These are phyloP conservation scores for Drosophila pectinifera DNA, from an alignment of 1,140 invertebrate genomes.

Conservation along the genomic window DNA sequence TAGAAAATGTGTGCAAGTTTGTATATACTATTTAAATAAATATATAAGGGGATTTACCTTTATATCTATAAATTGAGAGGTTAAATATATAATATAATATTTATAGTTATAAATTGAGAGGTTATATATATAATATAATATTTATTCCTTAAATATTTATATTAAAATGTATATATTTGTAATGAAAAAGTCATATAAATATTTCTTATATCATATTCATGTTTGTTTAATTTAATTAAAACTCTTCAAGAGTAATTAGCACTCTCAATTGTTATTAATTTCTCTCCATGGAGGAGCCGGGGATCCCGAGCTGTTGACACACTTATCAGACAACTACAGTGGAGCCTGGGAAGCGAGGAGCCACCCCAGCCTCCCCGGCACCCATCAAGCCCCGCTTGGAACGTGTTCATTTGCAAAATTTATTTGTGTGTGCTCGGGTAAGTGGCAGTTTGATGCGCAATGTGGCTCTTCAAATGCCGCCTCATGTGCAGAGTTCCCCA, in stretches of 20 bases:
- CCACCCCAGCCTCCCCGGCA: neutral
- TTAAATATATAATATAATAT: too few relatives aligned
- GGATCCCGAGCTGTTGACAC: slow-evolving; percentile 71
- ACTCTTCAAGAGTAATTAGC: too few relatives aligned
- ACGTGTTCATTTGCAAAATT: slow-evolving; percentile 84
- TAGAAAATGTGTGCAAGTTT: neutral
- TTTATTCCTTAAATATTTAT: neutral
- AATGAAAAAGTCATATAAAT: too few relatives aligned
- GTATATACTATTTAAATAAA: neutral
- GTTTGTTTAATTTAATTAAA: neutral
- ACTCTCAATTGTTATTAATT: neutral
- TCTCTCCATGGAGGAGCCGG: slow-evolving; percentile 6
- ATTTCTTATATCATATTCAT: neutral
- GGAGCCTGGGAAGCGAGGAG: slow-evolving; percentile 9
- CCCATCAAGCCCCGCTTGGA: slow-evolving; percentile 64
- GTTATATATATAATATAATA: too few relatives aligned
- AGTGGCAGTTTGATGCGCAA: slow-evolving; percentile 83
- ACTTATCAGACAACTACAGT: slow-evolving; percentile 71
- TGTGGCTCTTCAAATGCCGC: slow-evolving; percentile 77
- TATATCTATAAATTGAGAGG: too few relatives aligned
- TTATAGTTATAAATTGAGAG: too few relatives aligned
- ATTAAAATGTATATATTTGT: neutral
- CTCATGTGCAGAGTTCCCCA: slow-evolving; percentile 53
- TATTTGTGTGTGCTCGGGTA: slow-evolving; percentile 79
- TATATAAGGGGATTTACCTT: too few relatives aligned